phyloP scores from a whole-genome alignment of 2,797 vertebrate genomes.

The Rousettus madagascariensis region DNA sequence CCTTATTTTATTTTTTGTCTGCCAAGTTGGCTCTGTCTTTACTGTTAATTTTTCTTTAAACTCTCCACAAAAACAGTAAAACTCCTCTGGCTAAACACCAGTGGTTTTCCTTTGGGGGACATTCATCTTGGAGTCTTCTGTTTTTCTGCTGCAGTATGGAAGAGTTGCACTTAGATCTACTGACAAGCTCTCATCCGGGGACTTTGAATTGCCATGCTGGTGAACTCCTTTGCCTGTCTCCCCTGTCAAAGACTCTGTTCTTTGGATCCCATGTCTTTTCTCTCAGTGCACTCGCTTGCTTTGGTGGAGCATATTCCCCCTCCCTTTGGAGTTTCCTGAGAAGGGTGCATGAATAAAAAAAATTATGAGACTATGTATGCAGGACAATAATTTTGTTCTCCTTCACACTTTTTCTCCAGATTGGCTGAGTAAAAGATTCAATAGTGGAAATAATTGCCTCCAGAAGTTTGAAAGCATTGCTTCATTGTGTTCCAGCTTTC shows the following conservation, averaged over 20 bases:
- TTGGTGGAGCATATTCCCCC: neutral
- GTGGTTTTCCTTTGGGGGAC: neutral
- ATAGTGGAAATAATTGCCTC: neutral
- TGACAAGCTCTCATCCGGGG: fast-evolving
- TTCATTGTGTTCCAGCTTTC: neutral
- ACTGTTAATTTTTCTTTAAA: neutral
- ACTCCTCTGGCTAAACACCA: neutral
- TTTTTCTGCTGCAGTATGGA: neutral
- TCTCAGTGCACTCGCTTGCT: neutral
- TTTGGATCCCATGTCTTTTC: neutral
- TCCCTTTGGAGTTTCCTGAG: neutral
- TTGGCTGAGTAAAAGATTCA: neutral
- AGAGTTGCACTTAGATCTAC: neutral
- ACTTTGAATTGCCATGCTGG: neutral
- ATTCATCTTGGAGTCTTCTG: neutral
- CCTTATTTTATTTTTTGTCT: neutral
- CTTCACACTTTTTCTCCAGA: neutral
- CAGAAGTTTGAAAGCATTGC: neutral
- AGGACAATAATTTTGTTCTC: neutral
- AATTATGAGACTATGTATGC: neutral
- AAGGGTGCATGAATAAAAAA: neutral
- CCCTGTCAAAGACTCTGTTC: neutral
- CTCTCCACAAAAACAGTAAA: neutral
- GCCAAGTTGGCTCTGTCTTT: neutral
- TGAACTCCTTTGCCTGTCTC: neutral